phyloP scores from a whole-genome alignment of 1,140 invertebrate species.

The Lordiphosa mommai region DNA sequence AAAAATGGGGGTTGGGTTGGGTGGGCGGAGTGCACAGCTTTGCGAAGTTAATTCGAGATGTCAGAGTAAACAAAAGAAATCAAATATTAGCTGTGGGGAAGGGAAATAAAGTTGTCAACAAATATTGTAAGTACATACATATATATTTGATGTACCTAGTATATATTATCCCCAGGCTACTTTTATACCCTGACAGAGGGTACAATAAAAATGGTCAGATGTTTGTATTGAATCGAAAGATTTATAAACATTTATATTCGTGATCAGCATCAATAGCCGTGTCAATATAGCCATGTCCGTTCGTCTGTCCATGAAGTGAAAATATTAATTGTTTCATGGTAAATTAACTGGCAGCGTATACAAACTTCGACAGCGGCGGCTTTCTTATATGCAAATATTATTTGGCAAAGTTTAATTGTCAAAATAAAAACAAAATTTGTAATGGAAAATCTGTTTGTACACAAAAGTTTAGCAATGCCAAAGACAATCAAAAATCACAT shows the following conservation, averaged over 20 bases:
- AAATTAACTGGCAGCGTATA: no score
- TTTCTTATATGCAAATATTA: conserved; percentile 27
- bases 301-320: no score
- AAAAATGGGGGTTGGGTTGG: background rate
- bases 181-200: no score
- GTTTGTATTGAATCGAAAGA: no score
- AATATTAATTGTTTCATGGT: no score
- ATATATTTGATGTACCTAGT: background rate
- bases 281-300: no score
- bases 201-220: no score
- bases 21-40: conserved; percentile 14
- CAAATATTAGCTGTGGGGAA: conserved; percentile 14
- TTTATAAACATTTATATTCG: no score
- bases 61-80: conserved; percentile 13
- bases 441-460: conserved; percentile 3
- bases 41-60: conserved; percentile 22
- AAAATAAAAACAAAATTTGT: conserved; percentile 9
- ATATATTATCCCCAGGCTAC: background rate
- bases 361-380: no score
- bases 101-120: background rate
- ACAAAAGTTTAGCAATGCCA: background rate
- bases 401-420: conserved; percentile 42
- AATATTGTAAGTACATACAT: conserved; percentile 1
- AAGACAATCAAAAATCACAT: conserved; percentile 2
- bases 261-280: no score